A percentile compares a stretch with the other conserved stretches of the same genome.
Conservation (phyloP, 2,113 vertebrate species). For the Mustelus asterias region DNA sequence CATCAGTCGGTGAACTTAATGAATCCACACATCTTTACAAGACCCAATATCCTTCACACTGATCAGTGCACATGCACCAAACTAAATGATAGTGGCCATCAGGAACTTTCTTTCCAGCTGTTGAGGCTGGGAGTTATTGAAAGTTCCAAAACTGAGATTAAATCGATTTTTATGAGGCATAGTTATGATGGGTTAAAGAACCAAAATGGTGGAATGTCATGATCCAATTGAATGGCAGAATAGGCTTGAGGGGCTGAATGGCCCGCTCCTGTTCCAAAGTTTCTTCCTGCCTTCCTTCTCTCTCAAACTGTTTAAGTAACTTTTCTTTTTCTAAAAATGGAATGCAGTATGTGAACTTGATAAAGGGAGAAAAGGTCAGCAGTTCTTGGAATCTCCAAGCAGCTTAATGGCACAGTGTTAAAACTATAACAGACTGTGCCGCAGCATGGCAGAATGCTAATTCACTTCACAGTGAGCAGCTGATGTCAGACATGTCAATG, state of each 20-base stretch:
- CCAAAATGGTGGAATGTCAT: not conserved
- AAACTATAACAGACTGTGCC: slow-evolving; percentile 17
- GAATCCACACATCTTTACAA: not conserved
- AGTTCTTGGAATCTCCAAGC: not conserved
- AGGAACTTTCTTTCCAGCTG: not conserved
- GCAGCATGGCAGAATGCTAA: slow-evolving; percentile 30
- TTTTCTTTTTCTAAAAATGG: not conserved
- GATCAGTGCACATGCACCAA: not conserved
- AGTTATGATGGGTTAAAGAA: not conserved
- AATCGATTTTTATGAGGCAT: not conserved
- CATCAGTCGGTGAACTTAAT: not conserved
- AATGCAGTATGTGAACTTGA: not conserved
- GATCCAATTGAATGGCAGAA: not conserved
- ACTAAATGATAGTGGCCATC: not conserved
- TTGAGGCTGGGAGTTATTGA: not conserved
- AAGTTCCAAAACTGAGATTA: not conserved
- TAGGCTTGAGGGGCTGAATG: not conserved
- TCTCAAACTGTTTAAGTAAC: not conserved
- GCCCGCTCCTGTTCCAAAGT: not conserved
- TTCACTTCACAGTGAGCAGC: not conserved
- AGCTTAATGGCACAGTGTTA: not conserved
- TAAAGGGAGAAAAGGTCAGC: not conserved
- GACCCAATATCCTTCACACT: not conserved
- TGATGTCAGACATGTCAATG: slow-evolving; percentile 22
- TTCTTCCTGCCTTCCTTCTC: not conserved